Percentiles rank a stretch among this genome's conserved stretches.
Conservation (phyloP, 2,797 vertebrate genomes). For the Acrossocheilus fasciatus region DNA sequence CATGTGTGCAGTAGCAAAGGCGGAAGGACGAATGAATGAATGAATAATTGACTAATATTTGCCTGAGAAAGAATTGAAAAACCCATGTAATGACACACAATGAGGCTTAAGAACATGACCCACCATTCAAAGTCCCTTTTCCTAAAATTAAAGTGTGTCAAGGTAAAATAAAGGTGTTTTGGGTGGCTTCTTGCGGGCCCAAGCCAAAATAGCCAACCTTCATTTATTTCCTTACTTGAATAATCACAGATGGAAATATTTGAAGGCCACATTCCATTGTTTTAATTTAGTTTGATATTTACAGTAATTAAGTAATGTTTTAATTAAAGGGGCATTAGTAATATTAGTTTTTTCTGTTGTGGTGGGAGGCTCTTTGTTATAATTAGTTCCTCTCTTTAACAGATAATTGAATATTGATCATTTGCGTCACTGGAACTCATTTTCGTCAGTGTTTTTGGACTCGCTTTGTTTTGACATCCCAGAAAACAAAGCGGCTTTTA, state of each 20-base stretch:
- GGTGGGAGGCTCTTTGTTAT: neutral
- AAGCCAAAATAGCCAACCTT: neutral
- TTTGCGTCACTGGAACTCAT: conserved; percentile 52
- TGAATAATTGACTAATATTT: neutral
- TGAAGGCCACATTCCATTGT: neutral
- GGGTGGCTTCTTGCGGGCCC: neutral
- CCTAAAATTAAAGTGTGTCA: neutral
- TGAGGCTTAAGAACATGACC: neutral
- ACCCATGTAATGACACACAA: neutral
- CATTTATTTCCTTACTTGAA: neutral
- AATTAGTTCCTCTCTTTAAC: conserved; percentile 13
- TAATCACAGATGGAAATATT: neutral
- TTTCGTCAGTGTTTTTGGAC: neutral
- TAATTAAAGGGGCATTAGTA: neutral
- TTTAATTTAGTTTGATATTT: neutral
- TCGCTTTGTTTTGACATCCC: neutral
- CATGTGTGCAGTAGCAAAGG: neutral
- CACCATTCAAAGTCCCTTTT: neutral
- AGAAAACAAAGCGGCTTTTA: neutral
- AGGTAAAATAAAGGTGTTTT: neutral
- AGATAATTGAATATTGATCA: conserved; percentile 76
- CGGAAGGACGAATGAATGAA: neutral
- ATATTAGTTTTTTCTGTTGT: neutral
- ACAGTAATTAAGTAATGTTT: neutral
- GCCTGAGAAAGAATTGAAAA: neutral